phyloP scores from a whole-genome alignment of 1,140 invertebrate genomes.

The Diabrotica virgifera region DNA sequence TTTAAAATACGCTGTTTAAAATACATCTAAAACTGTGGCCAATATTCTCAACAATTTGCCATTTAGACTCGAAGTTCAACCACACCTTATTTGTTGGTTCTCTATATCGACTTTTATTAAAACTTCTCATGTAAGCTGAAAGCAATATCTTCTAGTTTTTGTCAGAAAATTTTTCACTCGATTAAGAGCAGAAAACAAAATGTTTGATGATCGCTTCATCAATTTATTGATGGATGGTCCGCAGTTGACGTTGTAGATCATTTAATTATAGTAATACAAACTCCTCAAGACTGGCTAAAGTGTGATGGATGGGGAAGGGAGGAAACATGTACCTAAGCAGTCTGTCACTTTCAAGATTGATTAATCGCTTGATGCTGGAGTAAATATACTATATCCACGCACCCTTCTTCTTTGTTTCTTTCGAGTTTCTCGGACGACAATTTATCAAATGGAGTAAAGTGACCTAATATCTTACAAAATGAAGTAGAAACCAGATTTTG shows the following conservation, averaged over 20 bases:
- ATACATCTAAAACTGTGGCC: no score
- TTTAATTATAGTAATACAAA: slow-evolving; percentile 15
- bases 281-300: slow-evolving; percentile 10
- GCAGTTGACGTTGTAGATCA: slow-evolving; percentile 9
- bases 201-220: neutral
- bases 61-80: no score
- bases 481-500: no score
- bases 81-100: no score
- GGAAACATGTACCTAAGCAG: slow-evolving; percentile 8
- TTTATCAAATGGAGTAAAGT: no score
- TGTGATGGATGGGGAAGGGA: slow-evolving; percentile 10
- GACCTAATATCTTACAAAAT: no score
- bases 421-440: no score
- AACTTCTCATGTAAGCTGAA: no score
- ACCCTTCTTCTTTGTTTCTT: no score
- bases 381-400: neutral
- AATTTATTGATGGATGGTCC: slow-evolving; percentile 7
- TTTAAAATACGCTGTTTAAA: no score
- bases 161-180: neutral
- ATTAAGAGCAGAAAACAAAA: slow-evolving; percentile 4
- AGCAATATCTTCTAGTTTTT: neutral
- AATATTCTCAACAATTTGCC: no score
- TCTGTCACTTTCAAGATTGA: slow-evolving; percentile 5
- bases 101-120: no score
- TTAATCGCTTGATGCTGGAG: slow-evolving; percentile 7